Conservation (phyloP, 2,797 vertebrate species). For the Psittacula derbiana region DNA sequence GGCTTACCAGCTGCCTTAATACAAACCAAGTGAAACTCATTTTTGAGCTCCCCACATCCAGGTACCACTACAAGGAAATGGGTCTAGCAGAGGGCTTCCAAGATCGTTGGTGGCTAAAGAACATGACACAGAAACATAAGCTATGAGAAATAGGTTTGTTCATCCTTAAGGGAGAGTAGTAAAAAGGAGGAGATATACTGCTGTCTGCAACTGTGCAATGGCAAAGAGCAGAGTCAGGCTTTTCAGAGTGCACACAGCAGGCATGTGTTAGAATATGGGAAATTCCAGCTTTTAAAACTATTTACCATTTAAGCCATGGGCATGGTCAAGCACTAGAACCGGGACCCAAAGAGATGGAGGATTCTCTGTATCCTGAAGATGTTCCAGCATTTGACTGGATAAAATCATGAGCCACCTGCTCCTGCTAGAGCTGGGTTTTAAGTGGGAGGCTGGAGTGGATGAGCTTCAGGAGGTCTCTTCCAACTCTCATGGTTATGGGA, state of each 20-base stretch:
- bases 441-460: neutral
- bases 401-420: neutral
- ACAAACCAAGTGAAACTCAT: neutral
- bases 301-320: neutral
- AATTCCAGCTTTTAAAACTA: neutral
- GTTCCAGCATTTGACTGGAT: neutral
- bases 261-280: neutral
- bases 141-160: neutral
- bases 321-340: neutral
- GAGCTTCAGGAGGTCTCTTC: neutral
- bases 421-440: neutral
- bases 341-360: neutral
- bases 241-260: neutral
- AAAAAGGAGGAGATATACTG: neutral
- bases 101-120: neutral
- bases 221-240: neutral
- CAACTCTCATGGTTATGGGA: neutral
- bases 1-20: neutral
- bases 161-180: neutral
- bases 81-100: neutral
- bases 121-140: neutral
- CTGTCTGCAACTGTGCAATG: fast-evolving
- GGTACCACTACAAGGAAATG: neutral
- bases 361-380: neutral
- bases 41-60: neutral